Evolutionary conservation across 2,888 invertebrate genomes (phyloP).

Genomic region (Lycophotia porphyrea): DNA sequence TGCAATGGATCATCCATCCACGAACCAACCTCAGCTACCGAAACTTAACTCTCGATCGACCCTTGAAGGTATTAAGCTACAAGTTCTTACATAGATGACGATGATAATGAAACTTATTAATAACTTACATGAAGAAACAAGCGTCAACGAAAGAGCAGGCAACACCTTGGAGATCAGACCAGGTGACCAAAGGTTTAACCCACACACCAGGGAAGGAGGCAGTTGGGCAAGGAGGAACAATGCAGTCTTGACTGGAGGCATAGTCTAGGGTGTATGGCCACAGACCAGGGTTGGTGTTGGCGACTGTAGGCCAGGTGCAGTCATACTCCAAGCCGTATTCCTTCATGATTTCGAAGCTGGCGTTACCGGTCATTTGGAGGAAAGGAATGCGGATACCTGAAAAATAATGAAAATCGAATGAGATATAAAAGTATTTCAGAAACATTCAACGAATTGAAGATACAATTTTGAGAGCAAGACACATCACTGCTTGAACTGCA

Average conservation of each 20-base stretch:
- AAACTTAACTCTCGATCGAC: not conserved
- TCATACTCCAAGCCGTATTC: slow-evolving; percentile 90
- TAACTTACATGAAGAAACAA: slow-evolving; percentile 84
- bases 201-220: slow-evolving; percentile 91
- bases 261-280: slow-evolving; percentile 94
- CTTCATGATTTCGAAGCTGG: slow-evolving; percentile 89
- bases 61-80: not conserved
- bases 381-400: slow-evolving; percentile 89
- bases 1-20: not conserved
- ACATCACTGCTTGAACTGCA: not conserved
- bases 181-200: slow-evolving; percentile 92
- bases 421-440: not conserved
- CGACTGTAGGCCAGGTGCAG: slow-evolving; percentile 90
- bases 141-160: slow-evolving; percentile 91
- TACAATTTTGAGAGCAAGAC: no score
- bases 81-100: not conserved
- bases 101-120: not conserved
- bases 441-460: not conserved
- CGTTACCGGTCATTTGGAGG: slow-evolving; percentile 90
- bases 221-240: slow-evolving; percentile 89
- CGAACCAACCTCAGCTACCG: not conserved
- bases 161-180: slow-evolving; percentile 82
- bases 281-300: slow-evolving; percentile 81
- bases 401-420: slow-evolving; percentile 17
- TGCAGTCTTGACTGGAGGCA: slow-evolving; percentile 89